Percentiles rank a stretch among this genome's conserved stretches.
Evolutionary conservation across 2,888 invertebrate species (phyloP).

Genomic region (Caenorhabditis macrosperma): DNA sequence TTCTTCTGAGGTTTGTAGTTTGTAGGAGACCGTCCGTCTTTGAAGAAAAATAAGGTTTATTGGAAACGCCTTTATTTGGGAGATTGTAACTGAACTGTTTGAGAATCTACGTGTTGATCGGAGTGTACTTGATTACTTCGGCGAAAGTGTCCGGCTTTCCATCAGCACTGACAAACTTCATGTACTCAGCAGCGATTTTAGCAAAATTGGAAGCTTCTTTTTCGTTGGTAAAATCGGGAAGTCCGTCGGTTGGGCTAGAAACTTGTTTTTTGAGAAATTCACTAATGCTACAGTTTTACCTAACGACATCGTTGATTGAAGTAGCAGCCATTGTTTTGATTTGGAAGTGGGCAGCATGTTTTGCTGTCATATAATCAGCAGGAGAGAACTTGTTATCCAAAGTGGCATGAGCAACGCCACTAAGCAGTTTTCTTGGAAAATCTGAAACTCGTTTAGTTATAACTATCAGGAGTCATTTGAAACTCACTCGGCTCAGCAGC

Average conservation of each 20-base stretch:
- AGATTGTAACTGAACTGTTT: background rate
- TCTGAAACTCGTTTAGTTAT: conserved; percentile 20
- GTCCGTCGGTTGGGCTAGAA: conserved; percentile 33
- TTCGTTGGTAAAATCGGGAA: conserved; percentile 52
- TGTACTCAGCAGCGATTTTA: conserved; percentile 45
- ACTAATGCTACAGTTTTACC: background rate
- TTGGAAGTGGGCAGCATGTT: conserved; percentile 56
- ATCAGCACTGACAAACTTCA: conserved; percentile 37
- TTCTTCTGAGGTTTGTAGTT: conserved; percentile 34
- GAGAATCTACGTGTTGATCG: conserved; percentile 30
- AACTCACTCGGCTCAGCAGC: conserved; percentile 70
- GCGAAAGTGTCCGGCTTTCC: conserved; percentile 58
- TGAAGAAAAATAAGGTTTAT: too few relatives aligned
- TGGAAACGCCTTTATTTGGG: conserved; percentile 28
- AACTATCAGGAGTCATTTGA: too few relatives aligned
- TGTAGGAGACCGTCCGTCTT: too few relatives aligned
- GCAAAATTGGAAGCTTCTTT: conserved; percentile 43
- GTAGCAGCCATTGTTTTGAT: conserved; percentile 36
- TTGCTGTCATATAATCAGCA: conserved; percentile 43
- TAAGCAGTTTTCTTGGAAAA: conserved; percentile 39
- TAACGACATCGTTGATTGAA: conserved; percentile 37
- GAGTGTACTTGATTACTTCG: conserved; percentile 47
- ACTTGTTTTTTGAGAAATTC: background rate
- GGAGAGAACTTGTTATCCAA: conserved; percentile 50
- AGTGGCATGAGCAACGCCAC: conserved; percentile 27